Conservation (phyloP, 92 coral and sea anemone species). For the Epizoanthus rinbou region DNA sequence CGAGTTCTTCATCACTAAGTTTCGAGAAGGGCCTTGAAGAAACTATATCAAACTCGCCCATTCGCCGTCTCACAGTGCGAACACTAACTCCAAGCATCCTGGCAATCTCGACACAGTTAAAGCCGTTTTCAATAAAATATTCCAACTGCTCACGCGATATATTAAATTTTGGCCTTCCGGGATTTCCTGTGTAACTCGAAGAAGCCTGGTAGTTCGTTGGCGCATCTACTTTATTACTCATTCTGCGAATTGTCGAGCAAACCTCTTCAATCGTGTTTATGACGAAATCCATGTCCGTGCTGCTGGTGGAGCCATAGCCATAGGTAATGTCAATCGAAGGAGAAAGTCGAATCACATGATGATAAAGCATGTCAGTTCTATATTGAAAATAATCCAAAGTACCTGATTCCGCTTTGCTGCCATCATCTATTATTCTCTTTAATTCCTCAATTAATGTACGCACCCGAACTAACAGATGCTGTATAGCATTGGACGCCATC, state of each 20-base stretch:
- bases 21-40: constrained; percentile 21
- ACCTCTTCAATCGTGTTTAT: constrained; percentile 1
- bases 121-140: constrained; percentile 32
- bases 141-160: constrained; percentile 34
- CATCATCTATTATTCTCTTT: constrained; percentile 13
- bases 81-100: constrained; percentile 40
- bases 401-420: constrained; percentile 13
- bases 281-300: constrained; percentile 9
- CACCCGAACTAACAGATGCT: constrained; percentile 7
- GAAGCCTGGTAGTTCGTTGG: constrained; percentile 17
- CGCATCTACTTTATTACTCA: constrained; percentile 16
- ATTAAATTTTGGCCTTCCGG: constrained; percentile 41
- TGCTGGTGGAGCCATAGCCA: constrained; percentile 1
- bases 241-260: constrained; percentile 6
- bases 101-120: constrained; percentile 40
- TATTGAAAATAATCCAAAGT: constrained; percentile 14
- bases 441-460: constrained; percentile 5
- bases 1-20: constrained; percentile 39
- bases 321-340: constrained; percentile 14
- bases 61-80: constrained; percentile 38
- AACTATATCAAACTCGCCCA: constrained; percentile 25
- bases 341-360: constrained; percentile 17
- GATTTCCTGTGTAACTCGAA: constrained; percentile 11
- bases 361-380: constrained; percentile 20
- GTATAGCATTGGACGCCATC: constrained; percentile 12